Evolutionary conservation across 2,888 invertebrate genomes (phyloP).

Genomic region (Sialis fuliginosa): DNA sequence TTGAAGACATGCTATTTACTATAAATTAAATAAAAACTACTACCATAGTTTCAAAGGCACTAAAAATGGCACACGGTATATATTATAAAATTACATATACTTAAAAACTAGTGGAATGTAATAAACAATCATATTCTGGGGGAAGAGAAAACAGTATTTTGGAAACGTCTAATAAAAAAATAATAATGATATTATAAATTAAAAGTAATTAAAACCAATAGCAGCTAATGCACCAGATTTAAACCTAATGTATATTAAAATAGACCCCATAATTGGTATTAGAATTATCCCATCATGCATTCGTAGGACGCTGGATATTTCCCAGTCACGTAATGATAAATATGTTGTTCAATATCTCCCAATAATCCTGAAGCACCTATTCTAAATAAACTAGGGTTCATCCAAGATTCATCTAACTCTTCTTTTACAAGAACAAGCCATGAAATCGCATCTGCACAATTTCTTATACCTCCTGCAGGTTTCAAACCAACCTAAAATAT

Average conservation of each 20-base stretch:
- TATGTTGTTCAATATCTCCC: slow-evolving; percentile 48
- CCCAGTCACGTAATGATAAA: slow-evolving; percentile 26
- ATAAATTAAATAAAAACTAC: too few species aligned
- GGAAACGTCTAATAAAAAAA: too few species aligned
- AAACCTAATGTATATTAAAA: background rate
- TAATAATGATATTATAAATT: too few species aligned
- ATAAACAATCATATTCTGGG: too few species aligned
- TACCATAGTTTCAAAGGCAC: too few species aligned
- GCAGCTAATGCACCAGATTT: background rate
- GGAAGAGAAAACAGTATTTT: too few species aligned
- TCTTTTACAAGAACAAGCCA: slow-evolving; percentile 76
- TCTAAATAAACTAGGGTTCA: slow-evolving; percentile 62
- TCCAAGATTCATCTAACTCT: slow-evolving; percentile 76
- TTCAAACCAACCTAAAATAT: slow-evolving; percentile 75
- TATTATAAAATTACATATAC: too few species aligned
- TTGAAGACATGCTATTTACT: too few species aligned
- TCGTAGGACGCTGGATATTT: slow-evolving; percentile 17
- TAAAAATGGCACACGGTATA: too few species aligned
- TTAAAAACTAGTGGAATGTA: too few species aligned
- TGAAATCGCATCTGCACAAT: slow-evolving; percentile 62
- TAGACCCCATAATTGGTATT: too few species aligned
- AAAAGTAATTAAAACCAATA: too few species aligned
- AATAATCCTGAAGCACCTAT: slow-evolving; percentile 90
- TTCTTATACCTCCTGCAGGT: slow-evolving; percentile 92
- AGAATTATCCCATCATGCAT: slow-evolving; percentile 20